Percentiles rank a stretch among this genome's conserved stretches.
Conservation (phyloP, 2,888 invertebrate genomes). For the Cactoblastis cactorum region DNA sequence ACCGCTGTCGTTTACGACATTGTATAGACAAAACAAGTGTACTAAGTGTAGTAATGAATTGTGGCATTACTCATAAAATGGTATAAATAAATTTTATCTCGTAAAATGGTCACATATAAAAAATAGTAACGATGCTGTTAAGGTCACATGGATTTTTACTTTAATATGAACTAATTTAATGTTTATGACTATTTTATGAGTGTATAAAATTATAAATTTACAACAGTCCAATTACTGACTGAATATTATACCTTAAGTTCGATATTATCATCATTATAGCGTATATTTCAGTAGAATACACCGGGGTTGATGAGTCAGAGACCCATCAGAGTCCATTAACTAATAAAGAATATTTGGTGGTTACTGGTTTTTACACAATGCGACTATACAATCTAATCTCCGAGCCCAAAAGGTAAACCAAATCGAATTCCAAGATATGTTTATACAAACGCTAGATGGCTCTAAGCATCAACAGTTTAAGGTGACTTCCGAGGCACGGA, state of each 20-base stretch:
- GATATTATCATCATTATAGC: no score
- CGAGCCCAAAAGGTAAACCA: no score
- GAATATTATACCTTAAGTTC: conserved; percentile 2
- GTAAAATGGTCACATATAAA: conserved; percentile 22
- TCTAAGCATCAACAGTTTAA: no score
- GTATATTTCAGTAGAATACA: no score
- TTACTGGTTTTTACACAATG: no score
- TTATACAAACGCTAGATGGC: no score
- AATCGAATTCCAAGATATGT: no score
- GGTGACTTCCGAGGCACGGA: no score
- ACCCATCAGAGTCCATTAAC: no score
- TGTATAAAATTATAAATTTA: conserved; percentile 15
- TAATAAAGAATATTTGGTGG: no score
- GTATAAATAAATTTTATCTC: conserved; percentile 23
- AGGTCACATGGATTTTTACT: conserved; percentile 23
- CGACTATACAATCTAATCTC: no score
- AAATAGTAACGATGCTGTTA: conserved; percentile 25
- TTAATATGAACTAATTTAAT: conserved; percentile 20
- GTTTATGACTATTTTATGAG: conserved; percentile 22
- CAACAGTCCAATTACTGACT: conserved; percentile 8
- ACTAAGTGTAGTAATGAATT: conserved; percentile 24
- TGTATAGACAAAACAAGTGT: conserved; percentile 16
- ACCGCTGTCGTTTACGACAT: conserved; percentile 15
- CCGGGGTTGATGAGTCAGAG: no score
- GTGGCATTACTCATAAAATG: conserved; percentile 18